Base-by-base conservation (phyloP, 2,113 vertebrate genomes). In the Onychostruthus taczanowskii region DNA sequence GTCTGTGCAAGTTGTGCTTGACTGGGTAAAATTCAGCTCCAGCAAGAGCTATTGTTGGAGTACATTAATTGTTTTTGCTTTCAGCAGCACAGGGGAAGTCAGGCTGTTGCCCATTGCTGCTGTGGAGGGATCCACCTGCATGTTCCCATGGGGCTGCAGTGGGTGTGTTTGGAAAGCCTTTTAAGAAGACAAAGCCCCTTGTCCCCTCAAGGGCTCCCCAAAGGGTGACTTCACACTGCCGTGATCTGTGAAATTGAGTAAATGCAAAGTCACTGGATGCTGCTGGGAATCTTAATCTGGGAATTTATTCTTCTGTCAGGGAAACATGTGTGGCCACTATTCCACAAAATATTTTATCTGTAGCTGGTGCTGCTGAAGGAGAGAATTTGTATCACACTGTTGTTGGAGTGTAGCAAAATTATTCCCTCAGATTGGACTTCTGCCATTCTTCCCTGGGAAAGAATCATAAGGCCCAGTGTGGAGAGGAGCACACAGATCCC, bases 1-100 rank as follows among this genome's bases (percentile, higher is more conserved):
- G 66, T 96, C 94, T 85, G 3, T 83, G 73, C 12, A 63, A 52
- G 85, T 64, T 94, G 87, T 88, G 84, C 95, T 96, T 88, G 90
- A 41, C 63, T 77, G 72, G 41, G 41, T 94, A 93, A 84, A 78
- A 87, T 39, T 90, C 41, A 76, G 81, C 43, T 89, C 67, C 46
- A 81, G 91, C 33, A 55, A 83, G 43, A 28, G 61, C 22, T 80
- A 16, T 18, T 89, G 37, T 66, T 77, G 19, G 30, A 77, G 31
- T 39, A 14, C 0, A 0, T 50, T 24, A 30, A 19, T 49, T 68
- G 43, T 17, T 90, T 59, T 76, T 67, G 8, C 39, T 68, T 87
- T 49, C 41, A 88, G 90, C 56, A 56, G 78, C 9, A 11, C 50
- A 8, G 27, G 46, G 76, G 66, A 72, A 93, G 59, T 63, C 58